Evolutionary conservation across 2,113 vertebrate species (phyloP).

Genomic region (Lamprotornis superbus): DNA sequence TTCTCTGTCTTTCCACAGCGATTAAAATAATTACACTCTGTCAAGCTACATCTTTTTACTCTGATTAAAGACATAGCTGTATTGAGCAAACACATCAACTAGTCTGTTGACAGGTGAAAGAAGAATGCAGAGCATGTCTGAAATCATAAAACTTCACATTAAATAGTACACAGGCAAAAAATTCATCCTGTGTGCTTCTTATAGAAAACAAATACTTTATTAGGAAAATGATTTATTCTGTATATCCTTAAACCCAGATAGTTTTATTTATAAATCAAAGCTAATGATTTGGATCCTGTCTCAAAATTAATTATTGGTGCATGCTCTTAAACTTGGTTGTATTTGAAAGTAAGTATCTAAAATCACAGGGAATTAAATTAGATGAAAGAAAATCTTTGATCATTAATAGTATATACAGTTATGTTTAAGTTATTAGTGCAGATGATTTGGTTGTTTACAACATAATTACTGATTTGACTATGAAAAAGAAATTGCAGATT

Average conservation of each 20-base stretch:
- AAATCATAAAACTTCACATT: background rate
- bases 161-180: background rate
- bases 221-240: background rate
- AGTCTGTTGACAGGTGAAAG: background rate
- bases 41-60: background rate
- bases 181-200: background rate
- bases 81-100: background rate
- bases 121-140: background rate
- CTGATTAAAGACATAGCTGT: background rate
- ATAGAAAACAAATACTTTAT: background rate
- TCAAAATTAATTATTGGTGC: background rate
- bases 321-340: background rate
- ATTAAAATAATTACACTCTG: conserved; percentile 13
- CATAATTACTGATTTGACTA: background rate
- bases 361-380: conserved; percentile 10
- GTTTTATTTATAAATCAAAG: background rate
- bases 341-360: background rate
- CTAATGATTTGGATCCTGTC: conserved; percentile 14
- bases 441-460: conserved; percentile 40
- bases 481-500: background rate
- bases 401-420: background rate
- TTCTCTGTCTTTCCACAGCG: background rate
- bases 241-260: background rate
- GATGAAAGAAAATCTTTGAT: conserved; percentile 22
- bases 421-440: conserved; percentile 6